These are phyloP conservation scores for Opisthograptis luteolata DNA, from an alignment of 2,888 invertebrate genomes.

Conservation along the genomic window DNA sequence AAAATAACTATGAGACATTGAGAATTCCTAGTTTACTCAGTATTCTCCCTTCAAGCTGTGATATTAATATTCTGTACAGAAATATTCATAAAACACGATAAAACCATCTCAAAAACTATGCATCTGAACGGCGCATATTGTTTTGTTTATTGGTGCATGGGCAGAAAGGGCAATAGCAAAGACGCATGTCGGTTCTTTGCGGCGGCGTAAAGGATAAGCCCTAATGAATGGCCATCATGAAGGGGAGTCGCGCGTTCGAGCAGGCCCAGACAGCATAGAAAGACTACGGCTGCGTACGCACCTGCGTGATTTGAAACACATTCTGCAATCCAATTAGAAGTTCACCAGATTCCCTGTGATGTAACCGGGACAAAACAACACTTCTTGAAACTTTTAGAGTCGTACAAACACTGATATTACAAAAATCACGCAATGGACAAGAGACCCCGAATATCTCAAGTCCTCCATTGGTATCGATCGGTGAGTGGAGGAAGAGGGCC, in stretches of 20 bases:
- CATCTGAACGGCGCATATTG: constrained; percentile 59
- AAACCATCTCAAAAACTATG: constrained; percentile 35
- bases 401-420: constrained; percentile 70
- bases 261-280: constrained; percentile 94
- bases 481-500: constrained; percentile 76
- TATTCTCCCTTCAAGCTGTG: constrained; percentile 1
- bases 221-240: constrained; percentile 84
- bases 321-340: constrained; percentile 76
- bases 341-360: constrained; percentile 75
- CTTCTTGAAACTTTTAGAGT: constrained; percentile 77
- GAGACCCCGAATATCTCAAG: constrained; percentile 77
- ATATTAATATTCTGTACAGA: not conserved
- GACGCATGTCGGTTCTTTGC: constrained; percentile 82
- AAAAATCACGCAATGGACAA: constrained; percentile 70
- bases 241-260: constrained; percentile 88
- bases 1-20: too few species aligned
- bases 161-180: constrained; percentile 69
- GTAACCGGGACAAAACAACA: constrained; percentile 79
- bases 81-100: too few species aligned
- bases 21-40: too few species aligned
- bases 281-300: constrained; percentile 98
- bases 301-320: constrained; percentile 91
- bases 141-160: constrained; percentile 74
- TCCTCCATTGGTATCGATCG: constrained; percentile 88
- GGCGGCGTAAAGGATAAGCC: constrained; percentile 83